Evolutionary conservation across 2,797 vertebrate genomes (phyloP).

Genomic region (Scolopax bukidnonensis): DNA sequence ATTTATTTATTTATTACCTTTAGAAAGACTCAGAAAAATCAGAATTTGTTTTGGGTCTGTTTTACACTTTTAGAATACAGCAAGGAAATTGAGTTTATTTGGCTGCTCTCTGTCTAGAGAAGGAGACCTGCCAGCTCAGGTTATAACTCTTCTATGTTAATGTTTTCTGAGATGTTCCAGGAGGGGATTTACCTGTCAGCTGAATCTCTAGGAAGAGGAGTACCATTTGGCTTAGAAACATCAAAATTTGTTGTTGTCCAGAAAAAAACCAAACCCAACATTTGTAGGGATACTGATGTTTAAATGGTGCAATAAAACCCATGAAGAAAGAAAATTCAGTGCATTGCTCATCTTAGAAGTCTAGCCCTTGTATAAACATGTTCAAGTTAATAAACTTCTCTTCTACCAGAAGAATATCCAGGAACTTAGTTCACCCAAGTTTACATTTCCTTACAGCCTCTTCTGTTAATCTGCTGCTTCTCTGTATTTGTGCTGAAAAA

Average conservation of each 20-base stretch:
- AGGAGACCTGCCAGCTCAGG: neutral
- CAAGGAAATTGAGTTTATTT: neutral
- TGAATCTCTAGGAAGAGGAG: neutral
- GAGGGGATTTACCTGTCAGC: neutral
- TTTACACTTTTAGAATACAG: neutral
- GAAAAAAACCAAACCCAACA: neutral
- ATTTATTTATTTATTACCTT: neutral
- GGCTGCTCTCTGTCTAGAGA: neutral
- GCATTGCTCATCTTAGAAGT: neutral
- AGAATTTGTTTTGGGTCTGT: neutral
- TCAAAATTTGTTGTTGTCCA: neutral
- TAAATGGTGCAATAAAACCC: neutral
- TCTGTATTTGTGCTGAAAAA: neutral
- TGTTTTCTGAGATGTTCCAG: neutral
- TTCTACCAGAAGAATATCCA: neutral
- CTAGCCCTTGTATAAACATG: neutral
- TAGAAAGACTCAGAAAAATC: neutral
- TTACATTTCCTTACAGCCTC: neutral
- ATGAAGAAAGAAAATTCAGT: neutral
- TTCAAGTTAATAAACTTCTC: neutral
- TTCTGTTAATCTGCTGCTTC: neutral
- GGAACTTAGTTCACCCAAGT: neutral
- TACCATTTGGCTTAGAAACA: neutral
- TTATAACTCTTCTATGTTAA: neutral
- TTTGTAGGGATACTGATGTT: neutral